A percentile compares a stretch with the other conserved stretches of the same genome.
Conservation (phyloP, 2,113 vertebrate species). For the Leptobrachium ailaonicum region DNA sequence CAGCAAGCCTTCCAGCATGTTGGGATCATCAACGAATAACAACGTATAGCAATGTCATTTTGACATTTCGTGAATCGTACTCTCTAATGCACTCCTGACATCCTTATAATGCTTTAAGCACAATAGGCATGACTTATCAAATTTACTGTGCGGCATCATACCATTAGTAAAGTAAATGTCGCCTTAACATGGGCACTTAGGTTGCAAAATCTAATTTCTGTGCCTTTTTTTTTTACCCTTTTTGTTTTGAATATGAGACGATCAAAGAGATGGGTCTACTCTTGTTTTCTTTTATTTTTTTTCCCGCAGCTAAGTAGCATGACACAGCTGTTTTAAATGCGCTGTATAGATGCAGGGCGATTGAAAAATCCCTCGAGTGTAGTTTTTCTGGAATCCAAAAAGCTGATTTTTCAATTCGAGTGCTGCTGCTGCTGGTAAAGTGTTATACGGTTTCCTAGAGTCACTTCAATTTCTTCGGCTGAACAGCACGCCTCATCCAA, state of each 20-base stretch:
- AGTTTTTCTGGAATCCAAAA: background rate
- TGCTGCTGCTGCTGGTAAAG: background rate
- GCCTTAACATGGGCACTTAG: background rate
- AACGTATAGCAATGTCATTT: constrained; percentile 10
- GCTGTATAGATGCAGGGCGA: background rate
- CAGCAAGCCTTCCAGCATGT: background rate
- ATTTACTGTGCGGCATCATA: background rate
- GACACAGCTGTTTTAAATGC: constrained; percentile 5
- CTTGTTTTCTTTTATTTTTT: background rate
- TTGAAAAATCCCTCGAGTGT: background rate
- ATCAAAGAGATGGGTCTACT: background rate
- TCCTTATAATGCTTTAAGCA: constrained; percentile 2
- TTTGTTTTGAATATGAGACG: background rate
- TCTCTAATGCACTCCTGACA: background rate
- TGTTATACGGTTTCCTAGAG: background rate
- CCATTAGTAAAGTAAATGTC: constrained; percentile 34
- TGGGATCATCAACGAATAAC: background rate
- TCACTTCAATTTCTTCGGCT: background rate
- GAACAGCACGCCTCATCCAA: background rate
- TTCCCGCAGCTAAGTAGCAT: background rate
- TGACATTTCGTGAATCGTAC: constrained; percentile 4
- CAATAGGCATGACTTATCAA: constrained; percentile 2
- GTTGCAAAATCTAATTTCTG: constrained; percentile 12
- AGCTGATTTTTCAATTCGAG: background rate
- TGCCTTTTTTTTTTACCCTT: background rate